These are phyloP conservation scores for Dolichomitus sp. DNA, from an alignment of 2,888 invertebrate genomes.

Conservation along the genomic window DNA sequence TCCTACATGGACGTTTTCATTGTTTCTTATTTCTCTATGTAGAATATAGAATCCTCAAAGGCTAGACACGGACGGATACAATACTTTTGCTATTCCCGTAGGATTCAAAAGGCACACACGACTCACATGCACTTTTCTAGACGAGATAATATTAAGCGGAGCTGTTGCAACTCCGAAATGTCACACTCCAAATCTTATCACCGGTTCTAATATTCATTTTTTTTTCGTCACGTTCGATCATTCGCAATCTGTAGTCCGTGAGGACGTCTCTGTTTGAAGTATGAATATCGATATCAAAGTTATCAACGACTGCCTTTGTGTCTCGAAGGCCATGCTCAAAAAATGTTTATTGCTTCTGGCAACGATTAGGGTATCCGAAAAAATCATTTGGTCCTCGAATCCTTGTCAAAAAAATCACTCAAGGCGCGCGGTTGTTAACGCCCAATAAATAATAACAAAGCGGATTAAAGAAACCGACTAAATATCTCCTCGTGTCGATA, in stretches of 20 bases:
- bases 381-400: conserved; percentile 1
- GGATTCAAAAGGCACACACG: conserved; percentile 50
- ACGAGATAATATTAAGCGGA: conserved; percentile 22
- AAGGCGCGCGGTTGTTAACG: background rate
- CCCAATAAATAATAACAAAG: conserved; percentile 20
- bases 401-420: background rate
- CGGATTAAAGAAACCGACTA: conserved; percentile 12
- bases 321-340: background rate
- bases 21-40: conserved; percentile 4
- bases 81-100: conserved; percentile 41
- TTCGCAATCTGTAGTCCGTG: background rate
- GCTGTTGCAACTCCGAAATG: background rate
- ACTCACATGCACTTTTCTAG: conserved; percentile 9
- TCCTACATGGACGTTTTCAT: conserved; percentile 40
- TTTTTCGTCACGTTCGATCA: background rate
- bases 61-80: conserved; percentile 61
- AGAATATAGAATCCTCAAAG: conserved; percentile 50
- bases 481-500: background rate
- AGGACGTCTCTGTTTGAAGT: background rate
- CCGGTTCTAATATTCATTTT: conserved; percentile 10
- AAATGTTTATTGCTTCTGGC: background rate
- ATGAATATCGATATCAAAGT: conserved; percentile 53
- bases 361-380: background rate
- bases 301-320: background rate
- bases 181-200: conserved; percentile 7